Base-by-base conservation (phyloP, 2,797 vertebrate species). In the Eospalax fontanierii region DNA sequence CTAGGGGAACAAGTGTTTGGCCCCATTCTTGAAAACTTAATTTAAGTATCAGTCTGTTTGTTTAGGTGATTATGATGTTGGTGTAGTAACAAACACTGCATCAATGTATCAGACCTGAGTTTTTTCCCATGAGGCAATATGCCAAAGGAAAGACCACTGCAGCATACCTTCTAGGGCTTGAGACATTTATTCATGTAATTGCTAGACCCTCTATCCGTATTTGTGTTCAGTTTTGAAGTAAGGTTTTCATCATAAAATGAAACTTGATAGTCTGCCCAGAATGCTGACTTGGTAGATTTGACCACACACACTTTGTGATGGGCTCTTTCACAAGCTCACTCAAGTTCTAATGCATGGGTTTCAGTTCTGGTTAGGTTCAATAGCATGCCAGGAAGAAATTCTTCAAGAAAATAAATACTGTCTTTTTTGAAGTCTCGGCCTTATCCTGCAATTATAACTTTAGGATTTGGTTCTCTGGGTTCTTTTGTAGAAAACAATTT, bases 351-450 rank as follows among this genome's bases (percentile, higher is more conserved):
- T 78, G 24, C 24, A 73, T 84, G 46, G 21, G 7, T 81, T 82
- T 86, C n/a, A 19, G 4, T 89, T 30, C 74, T 9, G n/a, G 22
- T 75, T 89, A 63, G 35, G 11, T 3, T 82, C 46, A 50, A 14
- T 33, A 76, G 30, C 4, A 86, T 89, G n/a, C 9, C 40, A 28
- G 28, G 43, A 88, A 78, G 4, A 70, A 3, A 57, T 82, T 78
- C 54, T 57, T 85, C 74, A 43, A n/a, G n/a, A 95, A 91, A 79
- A 50, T 91, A 30, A 76, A 6, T 75, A 78, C 4, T 75, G 92
- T 83, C 10, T 61, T 19, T 71, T 61, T 88, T 80, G 26, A 76
- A 54, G n/a, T 38, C 4, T 65, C 90, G 21, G 19, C 6, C 15
- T 40, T 89, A 88, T 79, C 59, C 24, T 71, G 54, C 24, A 87